Evolutionary conservation across 2,888 invertebrate genomes (phyloP).

Genomic region (Calephelis perditalis): DNA sequence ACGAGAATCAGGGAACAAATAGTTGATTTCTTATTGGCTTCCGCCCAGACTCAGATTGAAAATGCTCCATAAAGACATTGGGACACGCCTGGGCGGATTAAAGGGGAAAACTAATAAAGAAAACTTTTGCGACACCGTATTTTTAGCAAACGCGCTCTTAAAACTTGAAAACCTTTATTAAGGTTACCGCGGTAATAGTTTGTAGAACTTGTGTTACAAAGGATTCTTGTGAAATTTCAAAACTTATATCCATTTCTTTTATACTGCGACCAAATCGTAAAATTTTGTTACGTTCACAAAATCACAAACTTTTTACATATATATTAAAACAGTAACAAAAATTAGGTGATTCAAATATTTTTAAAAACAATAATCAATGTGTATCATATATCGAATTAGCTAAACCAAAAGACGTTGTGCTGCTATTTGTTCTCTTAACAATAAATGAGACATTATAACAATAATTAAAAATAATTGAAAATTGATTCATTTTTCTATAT

Average conservation of each 20-base stretch:
- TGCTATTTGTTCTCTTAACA: too few relatives aligned
- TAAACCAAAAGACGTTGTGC: too few relatives aligned
- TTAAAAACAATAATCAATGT: too few relatives aligned
- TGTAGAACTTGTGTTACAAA: conserved; percentile 46
- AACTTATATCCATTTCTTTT: conserved; percentile 12
- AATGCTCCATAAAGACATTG: conserved; percentile 78
- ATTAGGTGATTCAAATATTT: too few relatives aligned
- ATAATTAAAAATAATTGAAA: too few relatives aligned
- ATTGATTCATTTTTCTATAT: too few relatives aligned
- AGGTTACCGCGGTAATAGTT: conserved; percentile 59
- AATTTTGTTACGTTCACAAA: not conserved
- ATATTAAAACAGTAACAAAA: too few relatives aligned
- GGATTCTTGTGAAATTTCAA: conserved; percentile 14
- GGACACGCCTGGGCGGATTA: conserved; percentile 74
- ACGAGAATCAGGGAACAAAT: conserved; percentile 72
- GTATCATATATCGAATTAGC: too few relatives aligned
- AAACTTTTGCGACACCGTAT: conserved; percentile 77
- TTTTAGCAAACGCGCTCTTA: conserved; percentile 70
- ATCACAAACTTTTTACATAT: too few relatives aligned
- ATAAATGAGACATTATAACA: too few relatives aligned
- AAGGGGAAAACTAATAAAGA: conserved; percentile 77
- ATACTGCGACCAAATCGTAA: not conserved
- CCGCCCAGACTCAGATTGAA: conserved; percentile 75
- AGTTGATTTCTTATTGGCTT: conserved; percentile 78
- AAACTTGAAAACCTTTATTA: conserved; percentile 69